phyloP scores from a whole-genome alignment of 2,797 vertebrate species.

The Erethizon dorsatum region DNA sequence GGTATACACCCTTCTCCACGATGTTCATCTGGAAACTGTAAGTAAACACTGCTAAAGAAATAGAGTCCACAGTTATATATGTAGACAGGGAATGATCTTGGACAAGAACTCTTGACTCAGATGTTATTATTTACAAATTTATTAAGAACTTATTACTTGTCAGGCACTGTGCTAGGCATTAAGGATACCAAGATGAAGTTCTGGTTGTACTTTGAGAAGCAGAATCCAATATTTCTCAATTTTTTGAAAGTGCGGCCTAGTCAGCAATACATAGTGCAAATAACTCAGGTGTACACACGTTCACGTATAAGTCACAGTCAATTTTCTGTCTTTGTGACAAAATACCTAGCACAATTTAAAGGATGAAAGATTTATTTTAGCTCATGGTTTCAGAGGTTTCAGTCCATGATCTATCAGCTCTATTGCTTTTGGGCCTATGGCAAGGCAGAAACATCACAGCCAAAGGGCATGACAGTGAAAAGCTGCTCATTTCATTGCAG shows the following conservation, averaged over 20 bases:
- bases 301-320: neutral
- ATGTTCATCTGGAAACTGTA: neutral
- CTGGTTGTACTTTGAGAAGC: neutral
- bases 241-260: neutral
- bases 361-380: neutral
- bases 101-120: neutral
- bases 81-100: neutral
- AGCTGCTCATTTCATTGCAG: neutral
- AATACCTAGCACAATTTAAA: neutral
- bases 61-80: neutral
- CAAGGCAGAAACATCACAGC: neutral
- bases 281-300: neutral
- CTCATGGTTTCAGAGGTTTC: neutral
- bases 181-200: neutral
- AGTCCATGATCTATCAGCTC: neutral
- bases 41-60: neutral
- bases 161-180: constrained; percentile 14
- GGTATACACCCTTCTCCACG: too few species aligned
- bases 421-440: neutral
- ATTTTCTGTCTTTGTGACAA: neutral
- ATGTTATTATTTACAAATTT: constrained; percentile 13
- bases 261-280: constrained; percentile 20
- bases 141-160: constrained; percentile 34
- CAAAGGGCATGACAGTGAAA: neutral
- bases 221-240: neutral